Percentiles rank a stretch among this genome's conserved stretches.
Evolutionary conservation across 2,797 vertebrate species (phyloP).

Genomic region (Enteromius unitaeniatus): DNA sequence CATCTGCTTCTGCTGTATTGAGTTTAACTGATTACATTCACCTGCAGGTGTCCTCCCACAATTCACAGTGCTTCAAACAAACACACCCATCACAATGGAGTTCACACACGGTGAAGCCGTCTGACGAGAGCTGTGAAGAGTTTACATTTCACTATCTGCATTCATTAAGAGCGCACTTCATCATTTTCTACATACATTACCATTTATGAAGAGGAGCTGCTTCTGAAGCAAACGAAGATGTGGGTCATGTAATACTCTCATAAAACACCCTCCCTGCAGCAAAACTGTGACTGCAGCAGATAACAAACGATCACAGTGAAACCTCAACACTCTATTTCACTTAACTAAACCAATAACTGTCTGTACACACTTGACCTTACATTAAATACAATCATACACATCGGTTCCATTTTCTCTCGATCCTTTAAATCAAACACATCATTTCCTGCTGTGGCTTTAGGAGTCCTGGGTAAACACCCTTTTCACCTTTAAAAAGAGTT

Average conservation of each 20-base stretch:
- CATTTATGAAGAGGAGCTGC: constrained; percentile 30
- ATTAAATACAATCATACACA: constrained; percentile 16
- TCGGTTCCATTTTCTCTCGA: not conserved
- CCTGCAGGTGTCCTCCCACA: constrained; percentile 41
- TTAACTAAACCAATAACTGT: constrained; percentile 36
- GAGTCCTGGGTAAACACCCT: not conserved
- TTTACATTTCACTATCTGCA: constrained; percentile 39
- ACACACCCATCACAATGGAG: constrained; percentile 23
- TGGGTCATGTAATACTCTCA: not conserved
- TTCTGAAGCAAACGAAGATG: constrained; percentile 15
- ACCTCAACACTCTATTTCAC: constrained; percentile 17
- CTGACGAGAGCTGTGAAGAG: constrained; percentile 33
- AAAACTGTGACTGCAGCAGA: not conserved
- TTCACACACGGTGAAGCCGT: constrained; percentile 11
- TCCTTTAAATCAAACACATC: not conserved
- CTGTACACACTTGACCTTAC: not conserved
- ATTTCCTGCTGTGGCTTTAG: not conserved
- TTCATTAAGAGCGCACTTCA: constrained; percentile 35
- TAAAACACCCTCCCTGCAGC: not conserved
- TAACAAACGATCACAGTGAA: constrained; percentile 11
- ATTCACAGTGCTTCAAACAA: constrained; percentile 19
- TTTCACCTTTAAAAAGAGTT: not conserved
- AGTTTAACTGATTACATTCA: constrained; percentile 31
- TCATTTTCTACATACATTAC: constrained; percentile 38
- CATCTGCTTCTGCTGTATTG: constrained; percentile 21